Percentiles rank a stretch among this genome's conserved stretches.
Evolutionary conservation across 2,888 invertebrate genomes (phyloP).

Genomic region (Buathra laborator): DNA sequence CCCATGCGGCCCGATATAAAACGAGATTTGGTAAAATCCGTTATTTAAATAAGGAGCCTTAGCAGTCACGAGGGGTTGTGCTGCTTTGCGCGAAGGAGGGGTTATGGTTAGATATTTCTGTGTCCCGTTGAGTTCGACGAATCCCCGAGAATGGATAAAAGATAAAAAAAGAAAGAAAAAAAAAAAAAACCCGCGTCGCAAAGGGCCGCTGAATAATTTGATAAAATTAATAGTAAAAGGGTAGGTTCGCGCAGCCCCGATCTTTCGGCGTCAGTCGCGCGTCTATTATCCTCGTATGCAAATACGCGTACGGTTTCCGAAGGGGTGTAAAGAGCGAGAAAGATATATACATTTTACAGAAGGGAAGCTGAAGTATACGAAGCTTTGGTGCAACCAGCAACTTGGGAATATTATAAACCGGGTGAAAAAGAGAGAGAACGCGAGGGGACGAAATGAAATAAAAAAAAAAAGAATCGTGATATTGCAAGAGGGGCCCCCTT

Average conservation of each 20-base stretch:
- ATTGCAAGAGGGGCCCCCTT: constrained; percentile 66
- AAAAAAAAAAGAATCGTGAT: constrained; percentile 61
- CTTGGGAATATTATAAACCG: constrained; percentile 59
- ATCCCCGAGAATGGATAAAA: constrained; percentile 48
- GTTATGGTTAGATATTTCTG: constrained; percentile 30
- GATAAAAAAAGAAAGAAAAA: constrained; percentile 32
- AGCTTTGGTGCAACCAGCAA: constrained; percentile 57
- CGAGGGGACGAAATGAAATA: constrained; percentile 65
- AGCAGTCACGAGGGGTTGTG: constrained; percentile 40
- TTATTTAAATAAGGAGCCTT: constrained; percentile 83
- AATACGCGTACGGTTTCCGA: constrained; percentile 73
- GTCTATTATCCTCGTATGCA: constrained; percentile 84
- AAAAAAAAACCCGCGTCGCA: constrained; percentile 61
- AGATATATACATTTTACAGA: constrained; percentile 63
- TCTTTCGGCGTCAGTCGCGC: constrained; percentile 63
- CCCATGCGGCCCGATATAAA: constrained; percentile 74
- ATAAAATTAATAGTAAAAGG: constrained; percentile 85
- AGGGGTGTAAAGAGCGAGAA: constrained; percentile 73
- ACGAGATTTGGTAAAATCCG: constrained; percentile 85
- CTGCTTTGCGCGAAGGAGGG: constrained; percentile 48
- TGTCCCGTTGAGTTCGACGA: constrained; percentile 61
- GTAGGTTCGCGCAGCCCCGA: constrained; percentile 73
- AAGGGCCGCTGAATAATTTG: constrained; percentile 83
- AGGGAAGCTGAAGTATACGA: constrained; percentile 59
- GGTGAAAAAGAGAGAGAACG: constrained; percentile 41